Conservation (phyloP, 2,113 vertebrate genomes). For the Gambusia affinis region DNA sequence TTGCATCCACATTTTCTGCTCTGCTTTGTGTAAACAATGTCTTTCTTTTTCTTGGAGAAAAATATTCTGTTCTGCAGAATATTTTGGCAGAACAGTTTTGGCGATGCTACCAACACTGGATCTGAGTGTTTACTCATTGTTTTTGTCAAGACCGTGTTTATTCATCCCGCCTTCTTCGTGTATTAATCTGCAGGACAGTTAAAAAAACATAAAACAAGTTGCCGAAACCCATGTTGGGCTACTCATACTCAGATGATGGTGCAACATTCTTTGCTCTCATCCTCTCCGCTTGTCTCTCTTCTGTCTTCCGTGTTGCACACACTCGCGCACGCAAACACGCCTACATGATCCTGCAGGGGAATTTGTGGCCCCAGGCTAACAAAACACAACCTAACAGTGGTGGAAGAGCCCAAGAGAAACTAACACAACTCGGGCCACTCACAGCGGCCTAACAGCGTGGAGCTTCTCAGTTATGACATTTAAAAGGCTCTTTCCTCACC, state of each 20-base stretch:
- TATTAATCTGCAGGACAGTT: background rate
- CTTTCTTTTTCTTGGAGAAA: too few species aligned
- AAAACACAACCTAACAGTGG: conserved; percentile 65
- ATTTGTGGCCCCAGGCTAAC: conserved; percentile 76
- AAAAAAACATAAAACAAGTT: conserved; percentile 13
- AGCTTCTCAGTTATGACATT: conserved; percentile 18
- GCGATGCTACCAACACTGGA: background rate
- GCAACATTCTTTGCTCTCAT: conserved; percentile 47
- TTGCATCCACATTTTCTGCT: too few species aligned
- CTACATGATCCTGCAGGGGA: conserved; percentile 67
- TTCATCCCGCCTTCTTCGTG: background rate
- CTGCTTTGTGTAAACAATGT: background rate
- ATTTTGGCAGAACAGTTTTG: background rate
- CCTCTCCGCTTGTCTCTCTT: conserved; percentile 17
- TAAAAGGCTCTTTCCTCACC: conserved; percentile 3
- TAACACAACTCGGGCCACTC: conserved; percentile 28
- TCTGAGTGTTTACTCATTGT: background rate
- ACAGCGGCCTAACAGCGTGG: conserved; percentile 26
- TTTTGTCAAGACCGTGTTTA: conserved; percentile 1
- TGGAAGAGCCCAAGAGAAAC: conserved; percentile 45
- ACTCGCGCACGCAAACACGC: conserved; percentile 57
- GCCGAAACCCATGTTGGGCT: conserved; percentile 30
- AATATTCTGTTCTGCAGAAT: background rate
- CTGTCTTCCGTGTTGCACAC: conserved; percentile 12
- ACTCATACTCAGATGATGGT: conserved; percentile 62